These are phyloP conservation scores for Falco columbarius DNA, from an alignment of 2,797 vertebrate genomes.

Conservation along the genomic window DNA sequence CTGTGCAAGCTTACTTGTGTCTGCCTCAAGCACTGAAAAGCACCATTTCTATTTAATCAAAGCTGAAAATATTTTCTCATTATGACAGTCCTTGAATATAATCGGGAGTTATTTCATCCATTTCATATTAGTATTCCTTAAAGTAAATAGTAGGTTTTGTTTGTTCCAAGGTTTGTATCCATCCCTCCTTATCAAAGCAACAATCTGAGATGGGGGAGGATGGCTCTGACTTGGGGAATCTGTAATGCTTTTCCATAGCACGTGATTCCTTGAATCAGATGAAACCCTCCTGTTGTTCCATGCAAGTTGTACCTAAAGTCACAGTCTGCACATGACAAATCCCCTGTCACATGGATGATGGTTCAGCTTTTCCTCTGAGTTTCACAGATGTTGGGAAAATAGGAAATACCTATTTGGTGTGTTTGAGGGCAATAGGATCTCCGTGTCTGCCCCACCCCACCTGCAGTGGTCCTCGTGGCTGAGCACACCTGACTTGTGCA, in stretches of 20 bases:
- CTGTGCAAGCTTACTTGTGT: background rate
- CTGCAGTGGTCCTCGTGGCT: background rate
- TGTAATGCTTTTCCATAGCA: conserved; percentile 16
- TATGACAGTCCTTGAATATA: background rate
- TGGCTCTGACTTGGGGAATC: background rate
- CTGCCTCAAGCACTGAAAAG: background rate
- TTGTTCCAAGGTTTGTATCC: background rate
- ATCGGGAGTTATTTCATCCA: background rate
- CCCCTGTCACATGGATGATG: background rate
- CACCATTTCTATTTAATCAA: background rate
- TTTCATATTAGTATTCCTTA: background rate
- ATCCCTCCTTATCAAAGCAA: background rate
- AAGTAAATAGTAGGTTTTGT: background rate
- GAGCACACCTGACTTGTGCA: background rate
- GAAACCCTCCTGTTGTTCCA: background rate
- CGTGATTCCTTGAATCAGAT: background rate
- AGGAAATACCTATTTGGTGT: background rate
- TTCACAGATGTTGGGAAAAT: background rate
- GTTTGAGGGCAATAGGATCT: background rate
- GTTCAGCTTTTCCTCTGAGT: background rate
- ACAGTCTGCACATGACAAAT: background rate
- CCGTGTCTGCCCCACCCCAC: background rate
- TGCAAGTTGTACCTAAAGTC: background rate
- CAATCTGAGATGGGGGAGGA: background rate
- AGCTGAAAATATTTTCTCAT: conserved; percentile 17